Evolutionary conservation across 1,140 invertebrate species (phyloP).

Genomic region (Cecropterus lyciades): DNA sequence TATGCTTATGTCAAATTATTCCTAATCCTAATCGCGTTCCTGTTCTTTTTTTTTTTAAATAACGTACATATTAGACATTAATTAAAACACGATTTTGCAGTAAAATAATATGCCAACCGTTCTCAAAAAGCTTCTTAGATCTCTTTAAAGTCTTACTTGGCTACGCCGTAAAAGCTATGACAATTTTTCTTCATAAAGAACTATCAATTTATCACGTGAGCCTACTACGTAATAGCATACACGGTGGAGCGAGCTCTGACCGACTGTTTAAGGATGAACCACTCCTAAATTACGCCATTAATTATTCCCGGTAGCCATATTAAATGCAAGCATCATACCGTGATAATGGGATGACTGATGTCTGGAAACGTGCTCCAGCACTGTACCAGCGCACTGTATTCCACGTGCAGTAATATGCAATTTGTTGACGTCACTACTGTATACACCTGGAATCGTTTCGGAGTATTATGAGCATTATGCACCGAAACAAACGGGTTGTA

Average conservation of each 20-base stretch:
- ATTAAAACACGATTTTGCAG: too few relatives aligned
- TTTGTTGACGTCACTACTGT: constrained; percentile 73
- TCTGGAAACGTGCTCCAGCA: constrained; percentile 74
- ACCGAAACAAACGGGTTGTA: constrained; percentile 29
- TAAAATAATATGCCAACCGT: too few relatives aligned
- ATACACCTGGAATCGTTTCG: constrained; percentile 57
- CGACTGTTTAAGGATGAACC: constrained; percentile 22
- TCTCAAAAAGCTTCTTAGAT: too few relatives aligned
- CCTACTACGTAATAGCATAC: too few relatives aligned
- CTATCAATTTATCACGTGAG: too few relatives aligned
- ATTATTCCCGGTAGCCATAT: constrained; percentile 40
- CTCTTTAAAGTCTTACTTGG: too few relatives aligned
- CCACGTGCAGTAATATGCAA: constrained; percentile 71
- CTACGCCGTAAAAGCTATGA: too few relatives aligned
- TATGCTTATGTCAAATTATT: too few relatives aligned
- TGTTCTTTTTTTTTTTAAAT: too few relatives aligned
- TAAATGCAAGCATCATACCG: constrained; percentile 65
- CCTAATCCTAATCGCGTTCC: too few relatives aligned
- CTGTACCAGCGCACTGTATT: constrained; percentile 69
- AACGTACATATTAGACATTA: too few relatives aligned
- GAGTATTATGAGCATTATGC: constrained; percentile 34
- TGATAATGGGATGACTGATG: constrained; percentile 65
- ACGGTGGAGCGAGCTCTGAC: not conserved
- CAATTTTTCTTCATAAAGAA: too few relatives aligned
- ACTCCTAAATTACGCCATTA: constrained; percentile 20